Percentiles rank a stretch among this genome's conserved stretches.
Conservation (phyloP, 2,888 invertebrate genomes). For the Stictocephala bisonia region DNA sequence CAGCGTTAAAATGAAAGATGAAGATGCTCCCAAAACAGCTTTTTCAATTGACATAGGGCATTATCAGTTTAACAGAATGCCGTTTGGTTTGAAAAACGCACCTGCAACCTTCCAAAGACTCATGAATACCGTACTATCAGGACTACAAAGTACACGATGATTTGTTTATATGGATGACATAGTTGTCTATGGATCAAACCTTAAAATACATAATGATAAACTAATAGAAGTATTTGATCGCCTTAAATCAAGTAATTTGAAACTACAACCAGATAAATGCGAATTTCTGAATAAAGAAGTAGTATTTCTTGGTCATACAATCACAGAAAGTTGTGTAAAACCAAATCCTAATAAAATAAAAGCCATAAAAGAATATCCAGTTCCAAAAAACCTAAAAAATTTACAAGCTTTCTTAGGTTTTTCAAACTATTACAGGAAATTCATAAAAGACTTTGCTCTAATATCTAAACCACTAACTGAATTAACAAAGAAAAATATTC, state of each 20-base stretch:
- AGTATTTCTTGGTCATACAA: neutral
- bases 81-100: constrained; percentile 60
- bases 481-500: neutral
- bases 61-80: constrained; percentile 59
- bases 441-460: neutral
- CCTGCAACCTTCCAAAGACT: constrained; percentile 60
- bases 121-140: constrained; percentile 59
- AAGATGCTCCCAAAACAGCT: constrained; percentile 60
- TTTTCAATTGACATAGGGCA: constrained; percentile 60
- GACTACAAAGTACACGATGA: constrained; percentile 49
- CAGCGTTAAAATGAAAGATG: constrained; percentile 59
- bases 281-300: neutral
- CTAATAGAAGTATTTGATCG: constrained; percentile 1
- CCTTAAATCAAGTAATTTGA: no score
- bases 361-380: no score
- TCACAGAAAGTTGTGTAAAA: neutral
- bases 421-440: neutral
- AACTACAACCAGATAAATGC: no score
- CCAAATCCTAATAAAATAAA: constrained; percentile 9
- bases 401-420: constrained; percentile 23
- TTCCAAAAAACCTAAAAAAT: no score
- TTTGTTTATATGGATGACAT: constrained; percentile 37
- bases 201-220: neutral
- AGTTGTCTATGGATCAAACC: neutral
- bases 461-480: neutral